Evolutionary conservation across 2,113 vertebrate genomes (phyloP), one percentile per base, ranked within the genome.

Genomic region (Serilophus lunatus): DNA sequence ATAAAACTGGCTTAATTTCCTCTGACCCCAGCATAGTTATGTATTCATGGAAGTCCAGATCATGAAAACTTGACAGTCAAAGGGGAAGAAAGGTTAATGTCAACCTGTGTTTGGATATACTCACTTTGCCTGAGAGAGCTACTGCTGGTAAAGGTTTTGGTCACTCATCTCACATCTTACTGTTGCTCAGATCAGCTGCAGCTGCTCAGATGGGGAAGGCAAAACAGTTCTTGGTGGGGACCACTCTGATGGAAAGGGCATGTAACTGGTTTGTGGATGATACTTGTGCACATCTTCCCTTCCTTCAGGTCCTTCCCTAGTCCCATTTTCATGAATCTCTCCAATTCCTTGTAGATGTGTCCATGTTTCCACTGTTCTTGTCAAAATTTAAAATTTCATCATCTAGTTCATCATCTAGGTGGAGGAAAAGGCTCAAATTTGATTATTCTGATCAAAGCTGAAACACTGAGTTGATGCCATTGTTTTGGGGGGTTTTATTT

Each of bases 91-190:
- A 59, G 7, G 11, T 82, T 81, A 38, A 3, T 33, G 49, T 89
- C 38, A 71, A 23, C 0, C 1, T 64, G 35, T 0, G 0, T 70
- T 70, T 66, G 47, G 47, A 16, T 38, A 49, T 35, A 13, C 49
- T 94, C 40, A n/a, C 20, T 59, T 79, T 53, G 57, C 40, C 3
- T 33, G 49, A 63, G 54, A 72, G 66, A 53, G 22, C 38, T 42
- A 42, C 56, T 64, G 18, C 25, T 61, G 63, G 17, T 76, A 19
- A 13, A 50, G n/a, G 22, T 65, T 72, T 85, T 69, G 31, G 42
- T 69, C 51, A 18, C 26, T 66, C 29, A 7, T 28, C 72, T 75
- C 65, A 25, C 25, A 4, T 74, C 57, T 12, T 82, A 22, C n/a
- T 65, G 17, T 61, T 49, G 26, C 28, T 87, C 24, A 9, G 57